Conservation (phyloP, 2,113 vertebrate species). For the Toxotes jaculatrix region DNA sequence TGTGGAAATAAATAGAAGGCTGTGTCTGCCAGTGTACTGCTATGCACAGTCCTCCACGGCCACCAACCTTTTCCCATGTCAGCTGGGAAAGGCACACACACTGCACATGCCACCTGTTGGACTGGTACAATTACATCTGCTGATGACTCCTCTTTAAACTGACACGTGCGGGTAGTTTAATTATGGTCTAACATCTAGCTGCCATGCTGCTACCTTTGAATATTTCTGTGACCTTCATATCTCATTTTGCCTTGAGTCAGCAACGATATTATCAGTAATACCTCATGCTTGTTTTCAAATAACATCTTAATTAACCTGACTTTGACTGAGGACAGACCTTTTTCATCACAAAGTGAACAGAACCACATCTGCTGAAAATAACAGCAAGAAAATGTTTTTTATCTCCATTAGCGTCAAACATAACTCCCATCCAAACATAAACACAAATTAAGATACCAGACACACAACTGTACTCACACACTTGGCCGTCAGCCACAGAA, state of each 20-base stretch:
- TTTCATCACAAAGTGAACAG: slow-evolving; percentile 17
- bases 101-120: slow-evolving; percentile 11
- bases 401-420: neutral
- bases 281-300: neutral
- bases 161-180: slow-evolving; percentile 11
- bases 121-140: neutral
- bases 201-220: neutral
- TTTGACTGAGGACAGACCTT: neutral
- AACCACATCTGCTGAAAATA: neutral
- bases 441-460: neutral
- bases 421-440: neutral
- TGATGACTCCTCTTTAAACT: slow-evolving; percentile 19
- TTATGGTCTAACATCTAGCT: slow-evolving; percentile 4
- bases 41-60: neutral
- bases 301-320: neutral
- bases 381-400: neutral
- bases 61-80: neutral
- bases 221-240: slow-evolving; percentile 11
- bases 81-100: neutral
- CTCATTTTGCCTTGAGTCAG: neutral
- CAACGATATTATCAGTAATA: neutral
- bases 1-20: slow-evolving; percentile 4
- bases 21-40: neutral
- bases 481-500: neutral
- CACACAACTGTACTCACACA: neutral